phyloP scores from a whole-genome alignment of 37 sponge, comb jelly and placozoan species.

The Halichondria panicea region DNA sequence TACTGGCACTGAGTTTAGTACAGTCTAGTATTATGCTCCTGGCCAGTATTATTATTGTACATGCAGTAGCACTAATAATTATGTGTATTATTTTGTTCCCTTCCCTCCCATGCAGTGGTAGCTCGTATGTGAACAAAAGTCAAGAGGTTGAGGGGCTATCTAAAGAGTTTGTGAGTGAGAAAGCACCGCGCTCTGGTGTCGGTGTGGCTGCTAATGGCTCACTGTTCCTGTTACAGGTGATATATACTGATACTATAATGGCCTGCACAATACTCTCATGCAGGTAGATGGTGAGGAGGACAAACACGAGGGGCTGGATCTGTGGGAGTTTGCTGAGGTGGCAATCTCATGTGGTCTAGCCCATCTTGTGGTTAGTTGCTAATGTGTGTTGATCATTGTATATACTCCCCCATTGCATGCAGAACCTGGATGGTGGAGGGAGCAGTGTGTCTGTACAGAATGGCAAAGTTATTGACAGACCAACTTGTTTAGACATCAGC shows the following conservation, averaged over 20 bases:
- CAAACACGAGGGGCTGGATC: constrained; percentile 46
- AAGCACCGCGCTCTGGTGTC: constrained; percentile 69
- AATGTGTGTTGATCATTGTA: neutral
- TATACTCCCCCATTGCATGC: neutral
- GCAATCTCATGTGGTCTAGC: constrained; percentile 24
- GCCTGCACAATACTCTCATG: neutral
- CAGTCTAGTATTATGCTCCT: neutral
- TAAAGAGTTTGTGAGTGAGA: constrained; percentile 56
- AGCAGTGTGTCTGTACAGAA: constrained; percentile 74
- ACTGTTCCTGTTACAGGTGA: constrained; percentile 56
- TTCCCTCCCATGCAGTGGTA: constrained; percentile 61
- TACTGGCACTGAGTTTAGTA: no score
- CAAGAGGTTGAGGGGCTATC: constrained; percentile 27
- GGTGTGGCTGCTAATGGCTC: constrained; percentile 45
- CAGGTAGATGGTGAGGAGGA: constrained; percentile 79
- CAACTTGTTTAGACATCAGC: constrained; percentile 60
- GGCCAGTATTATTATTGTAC: no score
- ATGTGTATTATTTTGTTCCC: neutral
- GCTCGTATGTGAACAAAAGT: constrained; percentile 50
- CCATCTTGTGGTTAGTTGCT: constrained; percentile 56
- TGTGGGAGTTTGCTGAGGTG: constrained; percentile 69
- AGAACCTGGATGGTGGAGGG: constrained; percentile 85
- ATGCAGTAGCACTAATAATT: neutral
- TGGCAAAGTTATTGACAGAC: constrained; percentile 49
- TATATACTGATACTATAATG: neutral